Percentiles rank a stretch among this genome's conserved stretches.
Evolutionary conservation across 2,113 vertebrate genomes (phyloP).

Genomic region (Limnothrissa miodon): DNA sequence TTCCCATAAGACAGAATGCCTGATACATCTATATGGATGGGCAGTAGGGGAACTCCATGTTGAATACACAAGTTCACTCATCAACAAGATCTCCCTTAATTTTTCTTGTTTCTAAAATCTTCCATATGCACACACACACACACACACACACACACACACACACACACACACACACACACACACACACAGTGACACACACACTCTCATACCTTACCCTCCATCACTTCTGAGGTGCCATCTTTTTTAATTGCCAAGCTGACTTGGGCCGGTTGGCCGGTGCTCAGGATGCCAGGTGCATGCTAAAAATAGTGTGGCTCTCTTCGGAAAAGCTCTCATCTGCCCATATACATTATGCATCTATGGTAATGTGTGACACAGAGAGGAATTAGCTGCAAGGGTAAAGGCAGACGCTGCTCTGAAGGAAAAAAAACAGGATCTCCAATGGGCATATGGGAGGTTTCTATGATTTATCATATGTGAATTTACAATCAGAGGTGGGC

Average conservation of each 20-base stretch:
- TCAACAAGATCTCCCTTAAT: slow-evolving; percentile 2
- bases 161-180: background rate
- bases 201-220: slow-evolving; percentile 19
- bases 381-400: slow-evolving; percentile 66
- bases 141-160: background rate
- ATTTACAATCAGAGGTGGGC: background rate
- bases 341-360: slow-evolving; percentile 70
- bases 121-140: background rate
- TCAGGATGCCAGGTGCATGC: slow-evolving; percentile 61
- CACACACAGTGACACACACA: background rate
- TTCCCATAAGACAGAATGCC: background rate
- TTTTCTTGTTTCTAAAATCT: background rate
- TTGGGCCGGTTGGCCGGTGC: slow-evolving; percentile 41
- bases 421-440: slow-evolving; percentile 43
- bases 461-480: slow-evolving; percentile 4
- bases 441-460: background rate
- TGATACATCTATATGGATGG: background rate
- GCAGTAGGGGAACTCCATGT: background rate
- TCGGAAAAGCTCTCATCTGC: slow-evolving; percentile 59
- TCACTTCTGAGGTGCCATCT: slow-evolving; percentile 24
- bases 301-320: slow-evolving; percentile 64
- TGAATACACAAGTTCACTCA: background rate
- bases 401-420: slow-evolving; percentile 62
- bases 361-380: slow-evolving; percentile 64
- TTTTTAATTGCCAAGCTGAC: slow-evolving; percentile 41